Percentiles rank a stretch among this genome's conserved stretches.
Evolutionary conservation across 2,888 invertebrate species (phyloP).

Genomic region (Ashinkailepas kermadecensis): DNA sequence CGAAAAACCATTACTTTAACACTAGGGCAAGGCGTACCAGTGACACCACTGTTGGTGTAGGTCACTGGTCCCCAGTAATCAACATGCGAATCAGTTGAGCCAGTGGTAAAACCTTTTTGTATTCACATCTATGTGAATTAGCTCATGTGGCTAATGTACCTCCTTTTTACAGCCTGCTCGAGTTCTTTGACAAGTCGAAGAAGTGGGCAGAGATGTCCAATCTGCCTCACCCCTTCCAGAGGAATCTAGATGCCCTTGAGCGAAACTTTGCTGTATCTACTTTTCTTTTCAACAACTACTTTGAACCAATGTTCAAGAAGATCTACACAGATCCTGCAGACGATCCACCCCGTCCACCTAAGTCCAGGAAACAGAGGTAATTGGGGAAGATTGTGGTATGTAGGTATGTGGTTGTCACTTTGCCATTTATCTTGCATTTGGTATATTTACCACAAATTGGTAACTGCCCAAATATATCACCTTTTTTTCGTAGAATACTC

Average conservation of each 20-base stretch:
- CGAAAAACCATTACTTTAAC: too few species aligned
- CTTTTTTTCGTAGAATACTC: too few species aligned
- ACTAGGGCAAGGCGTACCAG: too few species aligned
- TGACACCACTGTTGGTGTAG: too few species aligned
- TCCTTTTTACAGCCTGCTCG: constrained; percentile 61
- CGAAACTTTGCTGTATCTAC: constrained; percentile 88
- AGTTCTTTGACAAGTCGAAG: constrained; percentile 90
- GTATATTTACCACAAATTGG: too few species aligned
- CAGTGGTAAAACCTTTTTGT: neutral
- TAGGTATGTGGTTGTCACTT: too few species aligned
- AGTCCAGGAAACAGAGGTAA: constrained; percentile 45
- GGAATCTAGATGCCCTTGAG: constrained; percentile 74
- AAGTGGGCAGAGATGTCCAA: constrained; percentile 93
- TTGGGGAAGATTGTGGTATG: too few species aligned
- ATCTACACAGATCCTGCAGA: constrained; percentile 65
- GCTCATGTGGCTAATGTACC: too few species aligned
- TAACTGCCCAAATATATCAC: too few species aligned
- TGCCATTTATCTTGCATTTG: too few species aligned
- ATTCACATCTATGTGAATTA: constrained; percentile 22
- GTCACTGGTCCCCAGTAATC: too few species aligned
- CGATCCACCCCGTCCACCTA: constrained; percentile 42
- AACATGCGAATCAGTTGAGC: too few species aligned
- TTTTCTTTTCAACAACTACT: constrained; percentile 79
- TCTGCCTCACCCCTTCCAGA: constrained; percentile 70
- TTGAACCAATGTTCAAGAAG: constrained; percentile 75